Conservation (phyloP, 2,888 invertebrate species). For the Auanema freiburgensis region DNA sequence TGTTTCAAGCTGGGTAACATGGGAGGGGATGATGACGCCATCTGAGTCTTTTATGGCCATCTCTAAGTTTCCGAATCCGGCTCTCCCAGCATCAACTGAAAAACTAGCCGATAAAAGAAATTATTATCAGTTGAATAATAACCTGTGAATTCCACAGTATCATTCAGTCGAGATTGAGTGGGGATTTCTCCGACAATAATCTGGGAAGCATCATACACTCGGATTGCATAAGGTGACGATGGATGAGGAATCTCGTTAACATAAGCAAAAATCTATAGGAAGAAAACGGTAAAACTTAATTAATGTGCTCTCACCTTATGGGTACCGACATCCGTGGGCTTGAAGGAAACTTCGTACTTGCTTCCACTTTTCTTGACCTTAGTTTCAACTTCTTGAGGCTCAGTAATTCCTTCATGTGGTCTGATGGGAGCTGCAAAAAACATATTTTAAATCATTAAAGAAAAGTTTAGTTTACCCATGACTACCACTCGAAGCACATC, state of each 20-base stretch:
- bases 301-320: conserved; percentile 52
- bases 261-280: conserved; percentile 47
- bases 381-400: conserved; percentile 37
- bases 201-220: conserved; percentile 74
- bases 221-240: conserved; percentile 57
- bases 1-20: conserved; percentile 62
- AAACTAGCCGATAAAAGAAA: conserved; percentile 9
- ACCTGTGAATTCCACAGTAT: conserved; percentile 66
- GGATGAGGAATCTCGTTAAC: conserved; percentile 60
- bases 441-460: not conserved
- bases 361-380: conserved; percentile 60
- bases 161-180: conserved; percentile 82
- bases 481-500: conserved; percentile 58
- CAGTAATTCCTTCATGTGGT: conserved; percentile 22
- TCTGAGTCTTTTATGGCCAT: conserved; percentile 87
- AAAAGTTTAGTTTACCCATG: conserved; percentile 37
- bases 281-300: no score
- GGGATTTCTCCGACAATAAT: conserved; percentile 90
- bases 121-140: no score
- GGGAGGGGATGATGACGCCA: conserved; percentile 74
- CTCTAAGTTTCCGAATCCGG: conserved; percentile 89
- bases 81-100: conserved; percentile 87
- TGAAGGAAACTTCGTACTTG: conserved; percentile 71
- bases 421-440: conserved; percentile 35
- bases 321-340: conserved; percentile 81